These are phyloP conservation scores for Enteromius mattozi DNA, from an alignment of 2,797 vertebrate species.

Conservation along the genomic window DNA sequence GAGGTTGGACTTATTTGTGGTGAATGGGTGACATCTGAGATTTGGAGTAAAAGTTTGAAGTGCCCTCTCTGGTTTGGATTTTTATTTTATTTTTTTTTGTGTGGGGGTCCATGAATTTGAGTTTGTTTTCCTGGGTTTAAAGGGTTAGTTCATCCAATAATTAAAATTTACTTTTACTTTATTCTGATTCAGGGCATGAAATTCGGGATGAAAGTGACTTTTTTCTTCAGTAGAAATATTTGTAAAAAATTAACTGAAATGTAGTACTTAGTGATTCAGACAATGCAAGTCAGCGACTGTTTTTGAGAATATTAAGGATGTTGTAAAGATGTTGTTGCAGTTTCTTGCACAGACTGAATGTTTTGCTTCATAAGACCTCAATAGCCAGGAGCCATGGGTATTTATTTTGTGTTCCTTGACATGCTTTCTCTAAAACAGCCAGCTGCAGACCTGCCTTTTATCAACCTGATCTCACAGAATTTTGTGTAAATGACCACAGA, in stretches of 20 bases:
- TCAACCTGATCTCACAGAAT: not conserved
- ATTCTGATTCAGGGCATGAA: not conserved
- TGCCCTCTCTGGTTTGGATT: not conserved
- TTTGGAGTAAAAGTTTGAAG: not conserved
- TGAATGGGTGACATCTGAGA: not conserved
- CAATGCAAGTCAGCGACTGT: not conserved
- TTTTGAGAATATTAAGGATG: not conserved
- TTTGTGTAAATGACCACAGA: too few species aligned
- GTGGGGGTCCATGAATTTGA: not conserved
- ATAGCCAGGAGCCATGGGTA: not conserved
- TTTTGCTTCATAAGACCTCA: not conserved
- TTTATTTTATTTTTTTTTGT: too few species aligned
- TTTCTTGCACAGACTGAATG: not conserved
- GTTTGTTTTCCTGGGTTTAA: not conserved
- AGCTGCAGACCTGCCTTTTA: not conserved
- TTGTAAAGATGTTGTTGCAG: not conserved
- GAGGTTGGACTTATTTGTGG: not conserved
- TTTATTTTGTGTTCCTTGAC: not conserved
- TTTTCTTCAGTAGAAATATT: not conserved
- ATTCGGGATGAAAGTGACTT: not conserved
- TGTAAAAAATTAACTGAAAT: not conserved
- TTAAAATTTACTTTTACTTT: not conserved
- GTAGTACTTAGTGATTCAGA: not conserved
- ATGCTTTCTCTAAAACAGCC: not conserved
- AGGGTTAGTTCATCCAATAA: not conserved